These are phyloP conservation scores for Zelostemma sp. DNA, from an alignment of 1,140 invertebrate species.

Conservation along the genomic window DNA sequence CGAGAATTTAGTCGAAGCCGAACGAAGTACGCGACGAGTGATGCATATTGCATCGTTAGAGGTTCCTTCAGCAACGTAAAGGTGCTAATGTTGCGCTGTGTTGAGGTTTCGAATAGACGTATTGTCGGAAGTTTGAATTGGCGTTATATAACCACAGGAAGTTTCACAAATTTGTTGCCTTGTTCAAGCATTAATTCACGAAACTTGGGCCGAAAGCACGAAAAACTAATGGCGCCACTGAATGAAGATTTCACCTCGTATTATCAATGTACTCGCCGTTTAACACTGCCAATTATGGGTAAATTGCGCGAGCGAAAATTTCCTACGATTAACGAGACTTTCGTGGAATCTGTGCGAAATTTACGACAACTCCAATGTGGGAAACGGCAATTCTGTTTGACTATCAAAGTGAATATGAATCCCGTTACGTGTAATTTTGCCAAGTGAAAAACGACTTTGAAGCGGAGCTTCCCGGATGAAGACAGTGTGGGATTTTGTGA, in stretches of 20 bases:
- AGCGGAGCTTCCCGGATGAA: background rate
- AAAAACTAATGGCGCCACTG: slow-evolving; percentile 25
- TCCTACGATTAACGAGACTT: too few species aligned
- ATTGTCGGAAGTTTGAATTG: slow-evolving; percentile 51
- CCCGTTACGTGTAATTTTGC: background rate
- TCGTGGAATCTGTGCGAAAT: too few species aligned
- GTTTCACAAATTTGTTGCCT: slow-evolving; percentile 46
- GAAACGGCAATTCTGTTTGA: too few species aligned
- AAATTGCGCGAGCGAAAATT: too few species aligned
- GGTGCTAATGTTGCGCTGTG: slow-evolving; percentile 40
- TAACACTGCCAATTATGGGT: too few species aligned
- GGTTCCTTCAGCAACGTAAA: slow-evolving; percentile 38
- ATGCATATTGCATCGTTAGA: slow-evolving; percentile 48
- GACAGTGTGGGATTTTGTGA: background rate
- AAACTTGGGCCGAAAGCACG: slow-evolving; percentile 28
- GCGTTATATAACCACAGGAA: slow-evolving; percentile 39
- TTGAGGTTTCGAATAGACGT: slow-evolving; percentile 47
- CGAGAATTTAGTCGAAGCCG: slow-evolving; percentile 35
- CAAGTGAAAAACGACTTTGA: background rate
- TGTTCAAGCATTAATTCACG: slow-evolving; percentile 42
- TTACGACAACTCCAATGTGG: too few species aligned
- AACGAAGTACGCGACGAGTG: too few species aligned
- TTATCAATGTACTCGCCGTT: too few species aligned
- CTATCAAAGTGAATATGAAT: slow-evolving; percentile 1
- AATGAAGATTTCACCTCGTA: background rate